phyloP scores from a whole-genome alignment of 2,797 vertebrate genomes.

The Sebastes hubbsi region DNA sequence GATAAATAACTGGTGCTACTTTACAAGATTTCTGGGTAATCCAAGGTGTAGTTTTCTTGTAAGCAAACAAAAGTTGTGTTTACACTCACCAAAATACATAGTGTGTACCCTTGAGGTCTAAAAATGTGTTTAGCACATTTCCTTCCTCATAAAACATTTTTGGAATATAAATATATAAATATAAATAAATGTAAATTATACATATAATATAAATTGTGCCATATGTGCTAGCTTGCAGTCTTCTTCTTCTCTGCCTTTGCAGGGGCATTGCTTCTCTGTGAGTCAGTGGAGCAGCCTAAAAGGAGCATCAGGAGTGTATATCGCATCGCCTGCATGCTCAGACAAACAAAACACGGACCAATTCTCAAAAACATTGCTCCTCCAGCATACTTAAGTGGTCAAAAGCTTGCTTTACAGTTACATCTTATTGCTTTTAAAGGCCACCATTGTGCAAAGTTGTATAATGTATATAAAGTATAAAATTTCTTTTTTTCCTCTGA shows the following conservation, averaged over 20 bases:
- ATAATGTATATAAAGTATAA: background rate
- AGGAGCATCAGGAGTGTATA: background rate
- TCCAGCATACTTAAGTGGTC: background rate
- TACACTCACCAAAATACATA: background rate
- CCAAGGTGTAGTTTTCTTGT: background rate
- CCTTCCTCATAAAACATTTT: background rate
- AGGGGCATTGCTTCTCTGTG: background rate
- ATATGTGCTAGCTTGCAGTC: background rate
- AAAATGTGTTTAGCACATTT: background rate
- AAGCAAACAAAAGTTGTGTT: background rate
- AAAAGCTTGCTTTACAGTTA: background rate
- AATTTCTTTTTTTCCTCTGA: background rate
- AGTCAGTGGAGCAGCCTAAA: background rate
- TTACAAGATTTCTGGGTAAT: background rate
- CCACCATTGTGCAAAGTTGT: background rate
- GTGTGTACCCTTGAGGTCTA: background rate
- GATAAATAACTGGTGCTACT: background rate
- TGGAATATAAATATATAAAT: background rate
- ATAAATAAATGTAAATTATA: background rate
- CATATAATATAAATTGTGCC: background rate
- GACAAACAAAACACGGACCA: background rate
- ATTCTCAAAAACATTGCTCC: background rate
- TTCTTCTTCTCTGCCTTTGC: background rate
- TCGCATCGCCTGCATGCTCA: background rate
- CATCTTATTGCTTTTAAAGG: background rate